A percentile compares a stretch with the other conserved stretches of the same genome.
Evolutionary conservation across 2,113 vertebrate species (phyloP).

Genomic region (Noctilio leporinus): DNA sequence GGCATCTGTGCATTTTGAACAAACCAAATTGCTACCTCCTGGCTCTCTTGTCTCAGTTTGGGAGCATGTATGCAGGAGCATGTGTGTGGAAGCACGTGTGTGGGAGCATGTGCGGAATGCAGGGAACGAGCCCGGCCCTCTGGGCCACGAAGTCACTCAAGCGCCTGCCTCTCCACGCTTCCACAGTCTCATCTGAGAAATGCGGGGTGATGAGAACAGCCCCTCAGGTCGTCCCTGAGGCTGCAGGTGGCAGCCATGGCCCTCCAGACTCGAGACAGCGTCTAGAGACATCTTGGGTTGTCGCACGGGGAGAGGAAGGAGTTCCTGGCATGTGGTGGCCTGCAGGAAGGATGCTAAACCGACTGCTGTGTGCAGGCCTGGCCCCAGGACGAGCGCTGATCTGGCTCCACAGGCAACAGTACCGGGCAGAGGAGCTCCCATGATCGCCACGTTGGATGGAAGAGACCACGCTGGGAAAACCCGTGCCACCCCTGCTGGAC

Average conservation of each 20-base stretch:
- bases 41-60: too few relatives aligned
- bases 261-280: too few relatives aligned
- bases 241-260: not conserved
- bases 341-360: not conserved
- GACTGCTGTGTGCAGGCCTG: too few relatives aligned
- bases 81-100: too few relatives aligned
- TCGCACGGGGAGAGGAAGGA: not conserved
- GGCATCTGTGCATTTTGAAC: not conserved
- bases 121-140: not conserved
- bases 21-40: rapidly evolving
- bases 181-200: not conserved
- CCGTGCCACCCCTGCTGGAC: rapidly evolving
- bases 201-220: rapidly evolving
- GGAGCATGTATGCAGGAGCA: rapidly evolving
- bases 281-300: not conserved
- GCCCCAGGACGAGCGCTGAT: not conserved
- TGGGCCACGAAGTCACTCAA: not conserved
- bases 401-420: not conserved
- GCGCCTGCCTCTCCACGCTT: not conserved
- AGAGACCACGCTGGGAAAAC: rapidly evolving
- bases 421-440: rapidly evolving
- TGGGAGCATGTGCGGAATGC: not conserved
- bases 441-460: rapidly evolving
- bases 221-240: not conserved
- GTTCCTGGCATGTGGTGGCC: not conserved